Evolutionary conservation across 1,140 invertebrate genomes (phyloP).

Genomic region (Propsilocerus akamusi): DNA sequence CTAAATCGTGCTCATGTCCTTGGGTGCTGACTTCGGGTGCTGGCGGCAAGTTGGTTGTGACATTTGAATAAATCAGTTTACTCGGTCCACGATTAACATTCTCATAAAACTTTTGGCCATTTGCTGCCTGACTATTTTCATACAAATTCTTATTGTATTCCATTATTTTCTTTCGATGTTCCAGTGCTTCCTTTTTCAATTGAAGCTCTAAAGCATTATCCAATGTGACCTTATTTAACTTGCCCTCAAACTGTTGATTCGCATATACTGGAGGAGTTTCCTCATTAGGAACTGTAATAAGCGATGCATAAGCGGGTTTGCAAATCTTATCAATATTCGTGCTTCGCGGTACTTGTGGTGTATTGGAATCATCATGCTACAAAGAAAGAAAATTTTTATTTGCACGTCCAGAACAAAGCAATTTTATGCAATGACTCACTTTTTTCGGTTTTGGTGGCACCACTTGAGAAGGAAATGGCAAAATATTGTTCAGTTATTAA

Average conservation of each 20-base stretch:
- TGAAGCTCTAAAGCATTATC: neutral
- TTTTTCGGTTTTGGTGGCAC: neutral
- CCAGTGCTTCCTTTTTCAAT: neutral
- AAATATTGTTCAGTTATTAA: neutral
- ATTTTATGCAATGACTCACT: neutral
- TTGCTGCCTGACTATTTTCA: neutral
- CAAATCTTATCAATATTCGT: neutral
- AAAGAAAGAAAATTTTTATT: neutral
- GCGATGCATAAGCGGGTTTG: neutral
- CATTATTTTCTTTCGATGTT: neutral
- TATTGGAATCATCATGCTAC: neutral
- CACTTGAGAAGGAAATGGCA: neutral
- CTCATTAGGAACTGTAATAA: neutral
- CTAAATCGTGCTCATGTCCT: neutral
- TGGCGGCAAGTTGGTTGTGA: neutral
- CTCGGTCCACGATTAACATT: neutral
- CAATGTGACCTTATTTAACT: neutral
- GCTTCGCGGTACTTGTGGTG: neutral
- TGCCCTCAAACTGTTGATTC: neutral
- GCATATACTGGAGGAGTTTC: neutral
- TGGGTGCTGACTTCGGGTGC: too few relatives aligned
- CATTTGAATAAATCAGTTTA: slow-evolving; percentile 1
- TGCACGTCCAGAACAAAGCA: neutral
- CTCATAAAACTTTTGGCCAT: neutral
- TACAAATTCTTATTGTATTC: neutral